Percentiles rank a stretch among this genome's conserved stretches.
phyloP scores from a whole-genome alignment of 2,888 invertebrate species.

The Andrena chrysosceles region DNA sequence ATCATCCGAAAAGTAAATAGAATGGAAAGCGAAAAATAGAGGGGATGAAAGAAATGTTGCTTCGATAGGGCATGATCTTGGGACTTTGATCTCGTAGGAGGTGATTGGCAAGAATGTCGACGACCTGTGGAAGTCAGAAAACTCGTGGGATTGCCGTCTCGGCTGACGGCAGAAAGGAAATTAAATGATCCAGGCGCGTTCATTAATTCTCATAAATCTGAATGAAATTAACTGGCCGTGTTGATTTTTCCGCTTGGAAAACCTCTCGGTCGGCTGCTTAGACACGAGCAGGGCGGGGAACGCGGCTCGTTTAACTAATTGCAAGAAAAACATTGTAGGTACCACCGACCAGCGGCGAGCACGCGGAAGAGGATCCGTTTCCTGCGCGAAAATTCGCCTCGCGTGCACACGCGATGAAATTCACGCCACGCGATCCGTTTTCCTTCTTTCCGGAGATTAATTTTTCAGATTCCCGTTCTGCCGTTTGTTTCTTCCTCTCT shows the following conservation, averaged over 20 bases:
- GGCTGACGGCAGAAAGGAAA: conserved; percentile 57
- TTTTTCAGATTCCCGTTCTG: background rate
- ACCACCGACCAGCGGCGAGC: conserved; percentile 28
- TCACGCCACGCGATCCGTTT: background rate
- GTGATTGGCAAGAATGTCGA: conserved; percentile 18
- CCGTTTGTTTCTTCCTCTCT: background rate
- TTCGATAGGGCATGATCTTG: too few species aligned
- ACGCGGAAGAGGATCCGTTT: conserved; percentile 56
- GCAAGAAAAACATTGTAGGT: conserved; percentile 61
- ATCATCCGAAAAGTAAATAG: too few species aligned
- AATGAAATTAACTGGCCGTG: conserved; percentile 80
- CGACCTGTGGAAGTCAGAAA: conserved; percentile 37
- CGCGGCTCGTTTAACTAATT: conserved; percentile 67
- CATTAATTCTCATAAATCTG: conserved; percentile 81
- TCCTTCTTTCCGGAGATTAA: background rate
- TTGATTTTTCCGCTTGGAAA: conserved; percentile 80
- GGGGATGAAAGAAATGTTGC: background rate
- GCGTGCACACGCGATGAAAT: conserved; percentile 18
- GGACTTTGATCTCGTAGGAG: too few species aligned
- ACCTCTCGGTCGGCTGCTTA: conserved; percentile 31
- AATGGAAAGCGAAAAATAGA: too few species aligned
- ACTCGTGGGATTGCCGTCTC: conserved; percentile 29
- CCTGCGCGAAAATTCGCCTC: conserved; percentile 46
- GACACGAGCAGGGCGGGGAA: conserved; percentile 26
- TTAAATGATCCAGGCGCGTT: conserved; percentile 73